phyloP scores from a whole-genome alignment of 2,113 vertebrate genomes.

The Sakesphorus luctuosus region DNA sequence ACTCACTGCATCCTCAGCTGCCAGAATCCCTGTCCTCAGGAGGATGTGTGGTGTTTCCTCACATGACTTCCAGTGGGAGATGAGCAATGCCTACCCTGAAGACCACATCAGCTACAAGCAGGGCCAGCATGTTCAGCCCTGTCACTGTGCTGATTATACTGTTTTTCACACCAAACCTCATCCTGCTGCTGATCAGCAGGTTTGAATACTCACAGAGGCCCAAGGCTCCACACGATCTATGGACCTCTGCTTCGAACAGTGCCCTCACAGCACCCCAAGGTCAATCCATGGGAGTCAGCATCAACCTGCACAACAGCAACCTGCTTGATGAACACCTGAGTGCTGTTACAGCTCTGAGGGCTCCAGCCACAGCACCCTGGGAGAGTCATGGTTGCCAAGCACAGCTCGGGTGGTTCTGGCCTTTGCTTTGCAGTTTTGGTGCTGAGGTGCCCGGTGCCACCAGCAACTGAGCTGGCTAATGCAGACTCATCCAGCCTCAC shows the following conservation, averaged over 20 bases:
- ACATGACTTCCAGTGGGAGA: neutral
- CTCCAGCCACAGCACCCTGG: neutral
- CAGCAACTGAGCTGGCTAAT: neutral
- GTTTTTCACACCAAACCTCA: neutral
- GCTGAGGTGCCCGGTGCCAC: neutral
- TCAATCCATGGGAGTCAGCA: neutral
- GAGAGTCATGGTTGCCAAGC: neutral
- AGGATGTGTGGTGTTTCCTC: neutral
- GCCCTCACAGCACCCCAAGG: fast-evolving
- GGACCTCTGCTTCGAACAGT: neutral
- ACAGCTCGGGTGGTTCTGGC: neutral
- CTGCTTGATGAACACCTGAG: neutral
- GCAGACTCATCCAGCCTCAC: neutral
- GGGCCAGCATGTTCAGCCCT: neutral
- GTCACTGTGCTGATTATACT: neutral
- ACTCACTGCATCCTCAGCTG: neutral
- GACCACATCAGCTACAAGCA: neutral
- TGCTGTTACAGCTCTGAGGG: neutral
- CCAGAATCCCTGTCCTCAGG: neutral
- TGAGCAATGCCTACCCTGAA: neutral
- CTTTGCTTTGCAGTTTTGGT: neutral
- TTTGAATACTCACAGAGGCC: neutral
- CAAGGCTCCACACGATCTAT: neutral
- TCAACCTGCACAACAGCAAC: neutral
- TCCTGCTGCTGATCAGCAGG: neutral